These are phyloP conservation scores for Leptarthrus brevirostris DNA, from an alignment of 2,888 invertebrate genomes.

Conservation along the genomic window DNA sequence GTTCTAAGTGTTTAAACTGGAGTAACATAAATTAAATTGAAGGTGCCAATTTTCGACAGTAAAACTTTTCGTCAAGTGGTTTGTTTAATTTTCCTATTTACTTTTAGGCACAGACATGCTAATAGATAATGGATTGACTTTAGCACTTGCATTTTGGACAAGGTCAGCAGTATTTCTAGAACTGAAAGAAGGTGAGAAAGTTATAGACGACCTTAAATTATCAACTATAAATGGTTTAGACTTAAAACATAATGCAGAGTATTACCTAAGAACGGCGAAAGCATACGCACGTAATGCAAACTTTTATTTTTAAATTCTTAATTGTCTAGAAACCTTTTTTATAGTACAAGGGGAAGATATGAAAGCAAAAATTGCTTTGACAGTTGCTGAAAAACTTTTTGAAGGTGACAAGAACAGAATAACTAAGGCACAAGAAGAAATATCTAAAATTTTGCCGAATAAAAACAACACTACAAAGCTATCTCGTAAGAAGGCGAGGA, in stretches of 20 bases:
- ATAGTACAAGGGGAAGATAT: slow-evolving; percentile 71
- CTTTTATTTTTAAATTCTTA: not conserved
- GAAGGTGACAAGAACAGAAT: slow-evolving; percentile 67
- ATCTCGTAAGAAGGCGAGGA: not conserved
- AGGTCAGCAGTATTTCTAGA: slow-evolving; percentile 75
- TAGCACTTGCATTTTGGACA: slow-evolving; percentile 75
- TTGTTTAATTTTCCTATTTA: too few relatives aligned
- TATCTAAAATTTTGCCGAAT: slow-evolving; percentile 61
- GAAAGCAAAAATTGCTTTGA: slow-evolving; percentile 75
- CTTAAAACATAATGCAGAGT: slow-evolving; percentile 72
- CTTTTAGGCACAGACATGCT: slow-evolving; percentile 67
- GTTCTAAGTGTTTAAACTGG: too few relatives aligned
- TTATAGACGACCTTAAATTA: slow-evolving; percentile 76
- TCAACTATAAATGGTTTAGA: slow-evolving; percentile 75
- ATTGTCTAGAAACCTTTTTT: slow-evolving; percentile 61
- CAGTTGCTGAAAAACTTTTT: slow-evolving; percentile 73
- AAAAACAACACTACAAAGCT: slow-evolving; percentile 50
- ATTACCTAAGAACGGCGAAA: slow-evolving; percentile 77
- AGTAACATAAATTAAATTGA: too few relatives aligned
- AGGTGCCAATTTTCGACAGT: too few relatives aligned
- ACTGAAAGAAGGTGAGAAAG: slow-evolving; percentile 70
- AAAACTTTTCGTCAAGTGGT: too few relatives aligned
- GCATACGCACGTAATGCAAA: slow-evolving; percentile 70
- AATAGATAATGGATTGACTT: slow-evolving; percentile 73
- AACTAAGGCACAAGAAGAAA: slow-evolving; percentile 66